Base-by-base conservation (phyloP, 1,140 invertebrate species). In the Trinorchestia longiramus region DNA sequence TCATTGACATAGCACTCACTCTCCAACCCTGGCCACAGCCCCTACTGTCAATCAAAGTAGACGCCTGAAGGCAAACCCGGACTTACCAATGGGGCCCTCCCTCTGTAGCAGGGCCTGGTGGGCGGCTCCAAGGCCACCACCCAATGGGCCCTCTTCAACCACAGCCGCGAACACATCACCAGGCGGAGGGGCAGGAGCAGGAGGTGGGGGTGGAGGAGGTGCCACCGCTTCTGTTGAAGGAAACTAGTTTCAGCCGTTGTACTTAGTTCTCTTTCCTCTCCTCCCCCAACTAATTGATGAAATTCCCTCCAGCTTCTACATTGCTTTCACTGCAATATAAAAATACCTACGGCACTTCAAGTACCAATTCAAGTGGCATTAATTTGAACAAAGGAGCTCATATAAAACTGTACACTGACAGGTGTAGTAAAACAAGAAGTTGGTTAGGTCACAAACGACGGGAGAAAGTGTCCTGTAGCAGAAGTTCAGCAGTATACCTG, bases 71-170 rank as follows among this genome's bases (percentile, higher is more conserved):
- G 41, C 4, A 90, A 15, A 90, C 23, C 4, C 17, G 88, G 8
- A 90, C 91, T 57, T 47, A 96, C 97, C 97, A 17, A 98, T 98
- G 0, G 98, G 98, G 11, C 98, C 98, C 96, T 98, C 99, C 96
- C 98, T 98, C 97, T 98, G 98, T 96, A 99, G 97, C 43, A 99
- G 97, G 0, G 99, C 98, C 97, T 98, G 98, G 97, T 99, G 98
- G 0, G 98, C 98, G 28, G 98, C 98, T 0, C 98, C 98, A 8
- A 99, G 97, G 91, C 98, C 98, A 36, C 97, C 97, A 91, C 96
- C 96, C 43, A 97, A 96, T 23, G 97, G 97, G 95, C 96, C 96
- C 43, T 95, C 96, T 87, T 91, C 95, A 36, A 95, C 95, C 43
- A 95, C 96, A 95, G 95, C 57, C 47, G 43, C 92, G 40, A 94